phyloP scores from a whole-genome alignment of 2,113 vertebrate species.

The Setophaga coronata region DNA sequence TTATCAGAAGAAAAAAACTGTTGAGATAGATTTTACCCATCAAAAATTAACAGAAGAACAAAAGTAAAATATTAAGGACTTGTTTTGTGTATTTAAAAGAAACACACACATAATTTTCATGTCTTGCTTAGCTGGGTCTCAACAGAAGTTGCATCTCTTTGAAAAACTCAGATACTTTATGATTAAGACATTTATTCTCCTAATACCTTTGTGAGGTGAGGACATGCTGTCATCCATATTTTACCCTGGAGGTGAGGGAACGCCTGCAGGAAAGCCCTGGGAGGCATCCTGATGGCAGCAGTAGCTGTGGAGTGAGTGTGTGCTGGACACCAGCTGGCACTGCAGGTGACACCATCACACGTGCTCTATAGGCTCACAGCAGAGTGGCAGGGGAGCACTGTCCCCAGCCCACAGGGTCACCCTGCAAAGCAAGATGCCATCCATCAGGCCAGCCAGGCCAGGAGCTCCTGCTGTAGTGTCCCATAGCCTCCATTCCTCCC shows the following conservation, averaged over 20 bases:
- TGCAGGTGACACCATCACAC: fast-evolving
- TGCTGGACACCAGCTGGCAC: fast-evolving
- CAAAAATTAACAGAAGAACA: background rate
- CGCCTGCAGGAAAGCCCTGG: background rate
- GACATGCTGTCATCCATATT: background rate
- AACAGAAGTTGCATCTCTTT: fast-evolving
- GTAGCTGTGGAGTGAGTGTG: background rate
- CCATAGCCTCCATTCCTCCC: background rate
- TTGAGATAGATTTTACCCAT: background rate
- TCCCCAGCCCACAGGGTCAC: fast-evolving
- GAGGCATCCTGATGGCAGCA: background rate
- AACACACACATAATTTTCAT: fast-evolving
- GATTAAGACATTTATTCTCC: background rate
- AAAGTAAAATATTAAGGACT: background rate
- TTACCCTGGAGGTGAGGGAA: background rate
- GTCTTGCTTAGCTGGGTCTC: background rate
- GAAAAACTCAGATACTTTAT: background rate
- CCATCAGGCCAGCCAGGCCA: background rate
- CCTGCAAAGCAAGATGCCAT: background rate
- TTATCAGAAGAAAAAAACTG: background rate
- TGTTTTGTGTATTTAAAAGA: background rate
- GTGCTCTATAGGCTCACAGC: fast-evolving
- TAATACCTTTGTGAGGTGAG: background rate
- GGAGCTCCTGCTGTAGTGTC: background rate
- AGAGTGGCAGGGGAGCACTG: fast-evolving